Percentiles rank a stretch among this genome's conserved stretches.
Conservation (phyloP, 2,113 vertebrate species). For the Agapornis roseicollis region DNA sequence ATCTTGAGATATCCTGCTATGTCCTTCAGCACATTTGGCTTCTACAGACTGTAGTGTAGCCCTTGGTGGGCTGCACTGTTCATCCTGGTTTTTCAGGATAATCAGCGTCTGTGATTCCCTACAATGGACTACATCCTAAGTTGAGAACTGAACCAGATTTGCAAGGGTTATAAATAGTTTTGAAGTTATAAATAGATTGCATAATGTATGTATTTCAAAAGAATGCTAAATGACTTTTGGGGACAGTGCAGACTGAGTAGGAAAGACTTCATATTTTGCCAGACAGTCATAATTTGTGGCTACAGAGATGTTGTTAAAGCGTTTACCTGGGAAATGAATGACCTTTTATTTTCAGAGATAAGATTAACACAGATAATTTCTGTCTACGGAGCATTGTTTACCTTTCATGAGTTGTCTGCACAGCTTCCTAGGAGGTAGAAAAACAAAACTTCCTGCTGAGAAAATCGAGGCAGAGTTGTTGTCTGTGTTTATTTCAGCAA, state of each 20-base stretch:
- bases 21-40: background rate
- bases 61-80: background rate
- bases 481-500: background rate
- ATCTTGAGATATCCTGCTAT: background rate
- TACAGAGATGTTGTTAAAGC: background rate
- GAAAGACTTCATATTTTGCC: background rate
- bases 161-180: background rate
- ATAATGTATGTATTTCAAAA: background rate
- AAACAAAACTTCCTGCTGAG: background rate
- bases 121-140: background rate
- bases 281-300: background rate
- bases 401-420: background rate
- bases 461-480: background rate
- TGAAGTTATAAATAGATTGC: background rate
- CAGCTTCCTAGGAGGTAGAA: background rate
- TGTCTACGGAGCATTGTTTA: background rate
- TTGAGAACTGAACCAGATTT: background rate
- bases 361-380: background rate
- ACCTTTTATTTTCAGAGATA: background rate
- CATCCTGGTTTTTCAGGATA: background rate
- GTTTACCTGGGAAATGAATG: background rate
- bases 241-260: background rate
- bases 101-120: background rate
- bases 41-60: background rate
- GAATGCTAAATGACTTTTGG: background rate